Percentiles rank a stretch among this genome's conserved stretches.
These are phyloP conservation scores for Amphiprion percula DNA, from an alignment of 2,113 vertebrate genomes.

Conservation along the genomic window DNA sequence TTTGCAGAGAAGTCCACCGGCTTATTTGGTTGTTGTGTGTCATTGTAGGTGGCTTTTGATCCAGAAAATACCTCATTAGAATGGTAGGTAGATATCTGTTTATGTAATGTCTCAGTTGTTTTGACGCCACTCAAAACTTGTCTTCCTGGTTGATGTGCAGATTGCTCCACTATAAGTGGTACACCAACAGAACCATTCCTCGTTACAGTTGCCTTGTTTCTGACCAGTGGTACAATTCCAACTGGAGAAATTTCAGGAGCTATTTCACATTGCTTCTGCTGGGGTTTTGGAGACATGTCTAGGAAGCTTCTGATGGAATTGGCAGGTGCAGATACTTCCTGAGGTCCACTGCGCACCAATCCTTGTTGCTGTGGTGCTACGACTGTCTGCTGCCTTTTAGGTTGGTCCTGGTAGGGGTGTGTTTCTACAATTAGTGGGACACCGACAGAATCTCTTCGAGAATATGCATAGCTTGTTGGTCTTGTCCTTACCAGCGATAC, in stretches of 20 bases:
- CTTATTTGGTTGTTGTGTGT: constrained; percentile 73
- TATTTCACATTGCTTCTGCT: constrained; percentile 36
- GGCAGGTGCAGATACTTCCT: constrained; percentile 64
- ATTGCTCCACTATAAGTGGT: constrained; percentile 64
- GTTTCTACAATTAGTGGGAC: constrained; percentile 74
- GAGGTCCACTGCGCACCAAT: constrained; percentile 2
- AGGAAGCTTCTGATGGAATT: constrained; percentile 70
- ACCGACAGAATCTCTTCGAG: constrained; percentile 57
- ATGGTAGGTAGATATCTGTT: constrained; percentile 51
- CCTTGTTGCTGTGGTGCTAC: constrained; percentile 21
- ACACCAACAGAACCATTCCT: constrained; percentile 59
- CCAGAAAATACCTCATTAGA: constrained; percentile 42
- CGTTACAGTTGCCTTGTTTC: constrained; percentile 30
- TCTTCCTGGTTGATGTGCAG: constrained; percentile 43
- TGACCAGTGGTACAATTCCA: constrained; percentile 65
- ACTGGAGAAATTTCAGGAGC: not conserved
- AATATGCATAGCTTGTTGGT: constrained; percentile 47
- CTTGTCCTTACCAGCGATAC: constrained; percentile 69
- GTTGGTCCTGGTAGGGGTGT: constrained; percentile 26
- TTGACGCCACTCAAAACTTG: constrained; percentile 43
- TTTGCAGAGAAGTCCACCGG: constrained; percentile 91
- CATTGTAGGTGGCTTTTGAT: constrained; percentile 35
- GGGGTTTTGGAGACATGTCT: constrained; percentile 77
- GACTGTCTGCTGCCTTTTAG: constrained; percentile 45
- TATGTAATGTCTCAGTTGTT: constrained; percentile 62